Evolutionary conservation across 2,888 invertebrate species (phyloP).

Genomic region (Monopis laevigella): DNA sequence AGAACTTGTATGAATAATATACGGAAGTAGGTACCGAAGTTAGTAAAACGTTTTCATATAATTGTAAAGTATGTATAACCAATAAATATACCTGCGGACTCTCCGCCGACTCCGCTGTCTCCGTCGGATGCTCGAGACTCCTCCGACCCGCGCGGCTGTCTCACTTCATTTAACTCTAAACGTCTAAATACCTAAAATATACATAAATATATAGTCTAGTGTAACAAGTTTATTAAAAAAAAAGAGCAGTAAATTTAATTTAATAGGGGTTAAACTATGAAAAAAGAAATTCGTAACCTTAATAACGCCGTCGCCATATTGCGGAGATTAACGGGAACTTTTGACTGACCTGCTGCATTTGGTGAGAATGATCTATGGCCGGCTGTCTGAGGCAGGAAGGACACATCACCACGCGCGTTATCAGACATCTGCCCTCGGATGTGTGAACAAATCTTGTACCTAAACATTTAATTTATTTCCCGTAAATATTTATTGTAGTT

Average conservation of each 20-base stretch:
- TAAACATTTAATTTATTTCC: too few species aligned
- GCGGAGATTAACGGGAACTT: background rate
- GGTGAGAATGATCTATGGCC: slow-evolving; percentile 28
- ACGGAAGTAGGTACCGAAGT: too few species aligned
- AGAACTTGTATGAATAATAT: too few species aligned
- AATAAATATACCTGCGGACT: slow-evolving; percentile 69
- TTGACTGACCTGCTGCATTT: slow-evolving; percentile 24
- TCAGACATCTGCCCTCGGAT: slow-evolving; percentile 93
- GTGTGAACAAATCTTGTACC: slow-evolving; percentile 98
- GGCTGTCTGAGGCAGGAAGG: slow-evolving; percentile 77
- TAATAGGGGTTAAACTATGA: too few species aligned
- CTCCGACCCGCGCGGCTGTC: slow-evolving; percentile 63
- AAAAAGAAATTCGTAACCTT: too few species aligned
- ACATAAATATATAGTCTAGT: too few species aligned
- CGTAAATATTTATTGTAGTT: too few species aligned
- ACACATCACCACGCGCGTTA: slow-evolving; percentile 93
- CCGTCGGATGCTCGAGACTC: slow-evolving; percentile 84
- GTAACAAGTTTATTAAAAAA: too few species aligned
- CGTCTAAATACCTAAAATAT: slow-evolving; percentile 1
- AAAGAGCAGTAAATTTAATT: too few species aligned
- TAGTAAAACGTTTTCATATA: too few species aligned
- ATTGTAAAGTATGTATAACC: too few species aligned
- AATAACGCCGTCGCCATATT: too few species aligned
- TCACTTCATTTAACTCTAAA: slow-evolving; percentile 19
- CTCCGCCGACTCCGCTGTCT: slow-evolving; percentile 88